A percentile compares a stretch with the other conserved stretches of the same genome.
Evolutionary conservation across 2,113 vertebrate genomes (phyloP).

Genomic region (human (Homo sapiens)): GRCh38 chr7:50862501-50863000

Average conservation of each 20-base stretch:
- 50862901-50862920: no score
- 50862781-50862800: no score
- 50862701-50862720: not conserved
- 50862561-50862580: not conserved
- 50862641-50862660: no score
- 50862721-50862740: not conserved
- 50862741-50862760: not conserved
- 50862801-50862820: not conserved
- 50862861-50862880: no score
- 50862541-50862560: not conserved
- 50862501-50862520: not conserved
- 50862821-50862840: no score
- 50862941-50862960: no score
- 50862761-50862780: not conserved
- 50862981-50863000: no score
- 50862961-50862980: no score
- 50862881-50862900: no score
- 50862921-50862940: no score
- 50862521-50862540: not conserved
- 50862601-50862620: not conserved
- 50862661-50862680: not conserved
- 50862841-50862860: no score
- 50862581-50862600: not conserved
- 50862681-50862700: not conserved
- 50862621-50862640: not conserved